These are phyloP conservation scores for Reticulitermes speratus DNA, from an alignment of 1,140 invertebrate genomes.

Conservation along the genomic window DNA sequence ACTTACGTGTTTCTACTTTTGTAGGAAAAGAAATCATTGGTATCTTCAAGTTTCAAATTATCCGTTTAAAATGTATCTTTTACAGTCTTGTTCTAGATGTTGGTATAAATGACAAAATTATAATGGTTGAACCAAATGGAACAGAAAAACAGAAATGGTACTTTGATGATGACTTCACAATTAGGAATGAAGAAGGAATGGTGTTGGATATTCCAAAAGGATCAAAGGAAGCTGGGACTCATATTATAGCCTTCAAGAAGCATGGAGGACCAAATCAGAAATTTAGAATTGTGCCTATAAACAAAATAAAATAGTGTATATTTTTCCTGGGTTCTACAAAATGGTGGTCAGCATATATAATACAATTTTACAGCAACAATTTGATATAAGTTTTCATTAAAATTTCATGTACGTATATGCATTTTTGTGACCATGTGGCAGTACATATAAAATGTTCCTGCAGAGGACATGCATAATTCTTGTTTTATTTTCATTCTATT, in stretches of 20 bases:
- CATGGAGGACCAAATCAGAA: constrained; percentile 20
- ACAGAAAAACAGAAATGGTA: constrained; percentile 7
- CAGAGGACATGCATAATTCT: too few relatives aligned
- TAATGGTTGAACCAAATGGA: not conserved
- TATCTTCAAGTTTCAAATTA: too few relatives aligned
- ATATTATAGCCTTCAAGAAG: not conserved
- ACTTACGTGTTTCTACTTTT: too few relatives aligned
- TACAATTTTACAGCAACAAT: too few relatives aligned
- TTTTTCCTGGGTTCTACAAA: not conserved
- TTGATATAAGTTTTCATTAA: too few relatives aligned
- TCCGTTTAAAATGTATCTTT: not conserved
- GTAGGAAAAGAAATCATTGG: too few relatives aligned
- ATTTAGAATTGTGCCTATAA: not conserved
- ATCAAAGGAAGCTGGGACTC: not conserved
- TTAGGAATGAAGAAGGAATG: not conserved
- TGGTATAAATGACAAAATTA: not conserved
- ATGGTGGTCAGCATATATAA: not conserved
- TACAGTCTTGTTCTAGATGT: constrained; percentile 13
- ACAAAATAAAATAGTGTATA: not conserved
- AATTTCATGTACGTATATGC: too few relatives aligned
- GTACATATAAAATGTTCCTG: too few relatives aligned
- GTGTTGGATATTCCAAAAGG: not conserved
- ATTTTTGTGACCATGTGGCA: too few relatives aligned
- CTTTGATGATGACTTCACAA: not conserved
- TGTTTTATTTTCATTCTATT: too few relatives aligned